Base-by-base conservation (phyloP, 2,113 vertebrate genomes). In the Lophochroa leadbeateri region DNA sequence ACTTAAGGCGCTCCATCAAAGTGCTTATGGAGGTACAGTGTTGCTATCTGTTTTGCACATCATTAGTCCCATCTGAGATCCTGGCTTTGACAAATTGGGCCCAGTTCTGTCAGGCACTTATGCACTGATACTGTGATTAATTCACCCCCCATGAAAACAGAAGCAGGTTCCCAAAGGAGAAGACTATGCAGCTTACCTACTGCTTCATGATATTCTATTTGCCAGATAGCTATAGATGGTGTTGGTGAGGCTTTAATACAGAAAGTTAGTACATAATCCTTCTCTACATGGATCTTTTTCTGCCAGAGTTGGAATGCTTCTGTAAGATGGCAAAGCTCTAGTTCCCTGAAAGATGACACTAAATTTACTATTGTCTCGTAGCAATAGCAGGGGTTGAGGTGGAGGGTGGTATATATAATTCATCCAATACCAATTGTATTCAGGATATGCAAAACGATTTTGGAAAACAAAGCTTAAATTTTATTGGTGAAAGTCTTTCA, bases 41-140 rank as follows among this genome's bases (percentile, higher is more conserved):
- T 57, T 86, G 20, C 49, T 49, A 0, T 3, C 23, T 47, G 29
- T 41, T 27, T 76, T 0, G 0, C 13, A 18, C 28, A 25, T 57
- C 1, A 0, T 65, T 86, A 24, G 29, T 69, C 37, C 41, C 19
- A 11, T 46, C 43, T 57, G 21, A 69, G 31, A 35, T 72, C 47
- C 47, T 85, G 65, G 10, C 65, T 63, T 49, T 75, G 31, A 25
- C 41, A 50, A 47, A 47, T 4, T 49, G 52, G 31, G 39, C 76
- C 37, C 12, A 17, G 0, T 82, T 86, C 39, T 24, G 7, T 71
- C 2, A 7, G 3, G 12, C 65, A 17, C 13, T 11, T 69, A 4
- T 0, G 7, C 5, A 19, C 25, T 57, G 27, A 49, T 83, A 27
- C 6, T 47, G 16, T 55, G 25, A 35, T 82, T 69, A 49, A 33